Percentiles rank a stretch among this genome's conserved stretches.
phyloP scores from a whole-genome alignment of 1,140 invertebrate species.

The Leptinotarsa texana region DNA sequence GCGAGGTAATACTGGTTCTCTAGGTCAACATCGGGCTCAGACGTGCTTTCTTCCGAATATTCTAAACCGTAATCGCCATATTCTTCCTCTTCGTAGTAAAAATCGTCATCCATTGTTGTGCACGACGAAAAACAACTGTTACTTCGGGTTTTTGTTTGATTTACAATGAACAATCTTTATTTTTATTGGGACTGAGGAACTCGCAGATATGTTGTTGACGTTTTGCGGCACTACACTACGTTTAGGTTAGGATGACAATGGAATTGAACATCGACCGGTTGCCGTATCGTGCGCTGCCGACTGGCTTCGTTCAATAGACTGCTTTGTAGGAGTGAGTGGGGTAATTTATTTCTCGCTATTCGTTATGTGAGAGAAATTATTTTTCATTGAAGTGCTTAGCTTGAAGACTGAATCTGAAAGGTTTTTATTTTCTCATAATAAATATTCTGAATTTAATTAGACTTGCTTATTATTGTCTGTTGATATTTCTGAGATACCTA shows the following conservation, averaged over 20 bases:
- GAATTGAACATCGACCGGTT: neutral
- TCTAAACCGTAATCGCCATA: conserved; percentile 60
- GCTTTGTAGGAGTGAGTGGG: too few species aligned
- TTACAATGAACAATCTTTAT: neutral
- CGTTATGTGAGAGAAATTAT: too few species aligned
- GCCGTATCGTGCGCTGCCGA: neutral
- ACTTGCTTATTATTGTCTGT: too few species aligned
- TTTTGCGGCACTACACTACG: neutral
- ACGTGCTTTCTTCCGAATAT: conserved; percentile 93
- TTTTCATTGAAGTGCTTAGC: too few species aligned
- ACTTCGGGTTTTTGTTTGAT: neutral
- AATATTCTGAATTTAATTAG: too few species aligned
- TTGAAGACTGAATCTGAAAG: too few species aligned
- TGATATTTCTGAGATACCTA: too few species aligned
- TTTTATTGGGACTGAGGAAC: neutral
- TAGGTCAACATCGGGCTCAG: conserved; percentile 97
- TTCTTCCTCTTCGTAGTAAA: conserved; percentile 31
- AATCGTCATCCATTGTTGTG: conserved; percentile 20
- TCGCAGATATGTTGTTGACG: neutral
- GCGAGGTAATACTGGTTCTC: conserved; percentile 99
- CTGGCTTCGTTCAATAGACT: too few species aligned
- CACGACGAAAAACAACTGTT: neutral
- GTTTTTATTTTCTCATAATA: too few species aligned
- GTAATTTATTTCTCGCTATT: too few species aligned
- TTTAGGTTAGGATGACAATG: neutral